Conservation (phyloP, 2,888 invertebrate species). For the Coleophora flavipennella region DNA sequence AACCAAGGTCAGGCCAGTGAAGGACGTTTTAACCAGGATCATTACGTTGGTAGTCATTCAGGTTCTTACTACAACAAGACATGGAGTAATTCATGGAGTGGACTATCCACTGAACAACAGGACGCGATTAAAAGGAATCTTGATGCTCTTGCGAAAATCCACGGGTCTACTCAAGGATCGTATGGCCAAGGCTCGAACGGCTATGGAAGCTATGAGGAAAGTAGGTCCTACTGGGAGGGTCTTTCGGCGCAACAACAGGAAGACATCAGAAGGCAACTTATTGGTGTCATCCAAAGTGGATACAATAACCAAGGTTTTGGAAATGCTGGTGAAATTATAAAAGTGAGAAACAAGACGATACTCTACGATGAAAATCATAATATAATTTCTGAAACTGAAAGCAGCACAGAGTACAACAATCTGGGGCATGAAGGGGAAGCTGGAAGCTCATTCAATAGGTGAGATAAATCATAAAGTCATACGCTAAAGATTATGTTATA, state of each 20-base stretch:
- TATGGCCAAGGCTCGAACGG: no score
- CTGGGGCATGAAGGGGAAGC: constrained; percentile 59
- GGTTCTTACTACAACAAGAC: constrained; percentile 35
- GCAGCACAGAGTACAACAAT: constrained; percentile 63
- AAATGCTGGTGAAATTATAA: constrained; percentile 34
- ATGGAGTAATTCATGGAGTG: constrained; percentile 34
- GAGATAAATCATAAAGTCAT: no score
- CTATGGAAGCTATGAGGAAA: constrained; percentile 5
- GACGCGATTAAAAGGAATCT: constrained; percentile 41
- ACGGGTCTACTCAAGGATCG: constrained; percentile 6
- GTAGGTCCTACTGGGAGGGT: constrained; percentile 5
- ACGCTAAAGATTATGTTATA: no score
- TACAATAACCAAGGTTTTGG: constrained; percentile 5
- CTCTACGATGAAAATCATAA: constrained; percentile 55
- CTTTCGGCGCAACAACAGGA: constrained; percentile 11
- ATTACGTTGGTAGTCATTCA: constrained; percentile 17
- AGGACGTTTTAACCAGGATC: constrained; percentile 5
- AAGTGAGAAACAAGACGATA: constrained; percentile 43
- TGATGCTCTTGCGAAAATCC: constrained; percentile 16
- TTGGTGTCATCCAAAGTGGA: not conserved
- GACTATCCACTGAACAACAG: constrained; percentile 39
- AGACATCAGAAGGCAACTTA: constrained; percentile 8
- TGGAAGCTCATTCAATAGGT: constrained; percentile 60
- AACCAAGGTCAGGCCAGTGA: not conserved
- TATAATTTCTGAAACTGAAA: constrained; percentile 60